Evolutionary conservation across 2,888 invertebrate genomes (phyloP).

Genomic region (Listrodromus nycthemerus): DNA sequence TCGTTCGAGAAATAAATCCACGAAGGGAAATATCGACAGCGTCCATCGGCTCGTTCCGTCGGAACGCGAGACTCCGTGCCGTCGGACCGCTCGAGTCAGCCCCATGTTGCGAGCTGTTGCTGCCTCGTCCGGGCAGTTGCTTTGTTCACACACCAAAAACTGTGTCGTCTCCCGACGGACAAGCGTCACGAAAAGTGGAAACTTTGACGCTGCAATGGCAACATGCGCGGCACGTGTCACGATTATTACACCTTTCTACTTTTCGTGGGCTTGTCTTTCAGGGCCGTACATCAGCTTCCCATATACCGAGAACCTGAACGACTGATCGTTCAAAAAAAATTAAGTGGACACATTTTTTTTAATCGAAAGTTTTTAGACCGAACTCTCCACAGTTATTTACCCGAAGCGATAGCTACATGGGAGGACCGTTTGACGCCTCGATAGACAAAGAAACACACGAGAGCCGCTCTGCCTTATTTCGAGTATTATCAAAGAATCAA

Average conservation of each 20-base stretch:
- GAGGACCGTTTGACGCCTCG: not conserved
- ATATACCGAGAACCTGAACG: not conserved
- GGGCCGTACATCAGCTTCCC: not conserved
- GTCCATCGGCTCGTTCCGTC: constrained; percentile 19
- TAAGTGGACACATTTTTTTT: not conserved
- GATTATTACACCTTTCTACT: no score
- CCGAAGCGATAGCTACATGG: not conserved
- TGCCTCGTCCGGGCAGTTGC: not conserved
- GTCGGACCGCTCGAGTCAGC: constrained; percentile 14
- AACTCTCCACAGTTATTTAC: not conserved
- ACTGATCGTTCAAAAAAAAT: not conserved
- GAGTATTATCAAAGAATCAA: constrained; percentile 33
- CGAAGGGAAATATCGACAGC: not conserved
- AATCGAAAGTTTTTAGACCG: not conserved
- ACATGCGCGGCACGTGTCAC: no score
- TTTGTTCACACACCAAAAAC: not conserved
- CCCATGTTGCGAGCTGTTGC: not conserved
- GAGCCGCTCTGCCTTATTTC: constrained; percentile 6
- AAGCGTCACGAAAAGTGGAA: no score
- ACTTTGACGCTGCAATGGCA: no score
- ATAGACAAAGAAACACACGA: constrained; percentile 31
- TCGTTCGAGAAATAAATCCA: not conserved
- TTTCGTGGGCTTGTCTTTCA: no score
- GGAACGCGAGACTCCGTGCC: constrained; percentile 19
- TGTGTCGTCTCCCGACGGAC: no score